phyloP scores from a whole-genome alignment of 2,888 invertebrate genomes.

The Pimpla rufipes region DNA sequence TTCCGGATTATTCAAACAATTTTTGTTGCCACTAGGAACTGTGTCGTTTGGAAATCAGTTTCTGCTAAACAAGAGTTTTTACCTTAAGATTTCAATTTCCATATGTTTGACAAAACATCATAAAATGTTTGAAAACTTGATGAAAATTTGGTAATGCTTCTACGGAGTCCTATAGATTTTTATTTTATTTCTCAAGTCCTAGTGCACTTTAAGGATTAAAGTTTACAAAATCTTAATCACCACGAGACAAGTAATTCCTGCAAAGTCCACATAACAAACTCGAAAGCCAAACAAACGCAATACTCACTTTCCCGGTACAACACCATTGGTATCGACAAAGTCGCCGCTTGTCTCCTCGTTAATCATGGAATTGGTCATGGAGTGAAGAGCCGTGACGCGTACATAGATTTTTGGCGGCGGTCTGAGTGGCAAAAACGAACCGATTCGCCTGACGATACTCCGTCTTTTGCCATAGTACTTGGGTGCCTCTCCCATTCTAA shows the following conservation, averaged over 20 bases:
- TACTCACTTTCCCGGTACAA: conserved; percentile 75
- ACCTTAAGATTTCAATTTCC: too few species aligned
- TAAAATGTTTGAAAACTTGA: too few species aligned
- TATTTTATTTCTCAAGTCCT: too few species aligned
- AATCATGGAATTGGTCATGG: conserved; percentile 84
- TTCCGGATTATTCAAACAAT: too few species aligned
- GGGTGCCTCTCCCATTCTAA: conserved; percentile 79
- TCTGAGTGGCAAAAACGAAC: conserved; percentile 82
- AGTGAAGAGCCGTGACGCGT: conserved; percentile 83
- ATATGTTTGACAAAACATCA: conserved; percentile 15
- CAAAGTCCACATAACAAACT: background rate
- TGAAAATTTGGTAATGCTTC: too few species aligned
- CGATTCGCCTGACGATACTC: conserved; percentile 83
- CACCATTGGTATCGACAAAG: conserved; percentile 75
- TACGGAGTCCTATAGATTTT: too few species aligned
- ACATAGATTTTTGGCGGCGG: conserved; percentile 84
- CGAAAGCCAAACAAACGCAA: background rate
- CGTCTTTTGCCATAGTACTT: conserved; percentile 83
- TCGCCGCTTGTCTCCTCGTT: conserved; percentile 80
- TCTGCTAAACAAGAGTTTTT: too few species aligned
- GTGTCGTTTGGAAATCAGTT: too few species aligned
- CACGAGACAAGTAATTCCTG: background rate
- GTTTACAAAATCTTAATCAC: background rate
- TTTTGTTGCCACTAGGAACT: too few species aligned
- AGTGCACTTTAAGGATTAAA: too few species aligned